A percentile compares a stretch with the other conserved stretches of the same genome.
Conservation (phyloP, 2,888 invertebrate species). For the Leucophenga montana region DNA sequence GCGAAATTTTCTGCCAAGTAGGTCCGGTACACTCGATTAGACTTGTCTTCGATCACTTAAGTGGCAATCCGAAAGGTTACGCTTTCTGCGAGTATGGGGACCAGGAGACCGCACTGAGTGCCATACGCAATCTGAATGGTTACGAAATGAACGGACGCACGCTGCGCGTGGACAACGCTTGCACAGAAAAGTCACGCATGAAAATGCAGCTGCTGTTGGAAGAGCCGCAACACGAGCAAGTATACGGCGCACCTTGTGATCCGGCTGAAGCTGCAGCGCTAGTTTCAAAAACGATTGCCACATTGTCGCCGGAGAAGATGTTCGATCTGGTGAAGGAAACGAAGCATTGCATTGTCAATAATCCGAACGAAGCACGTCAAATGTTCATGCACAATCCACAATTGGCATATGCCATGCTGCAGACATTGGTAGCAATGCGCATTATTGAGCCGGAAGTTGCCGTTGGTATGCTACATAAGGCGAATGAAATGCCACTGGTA, state of each 20-base stretch:
- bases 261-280: slow-evolving; percentile 97
- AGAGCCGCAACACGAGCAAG: slow-evolving; percentile 87
- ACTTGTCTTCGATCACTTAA: slow-evolving; percentile 97
- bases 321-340: slow-evolving; percentile 99
- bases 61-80: slow-evolving; percentile 99
- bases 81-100: slow-evolving; percentile 99
- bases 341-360: slow-evolving; percentile 92
- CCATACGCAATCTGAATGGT: slow-evolving; percentile 93
- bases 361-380: slow-evolving; percentile 95
- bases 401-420: slow-evolving; percentile 94
- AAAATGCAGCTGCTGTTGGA: slow-evolving; percentile 92
- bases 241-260: slow-evolving; percentile 93
- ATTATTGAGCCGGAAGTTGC: slow-evolving; percentile 97
- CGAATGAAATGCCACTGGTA: slow-evolving; percentile 83
- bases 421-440: slow-evolving; percentile 98
- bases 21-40: slow-evolving; percentile 96
- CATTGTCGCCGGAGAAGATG: slow-evolving; percentile 99
- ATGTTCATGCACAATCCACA: slow-evolving; percentile 99
- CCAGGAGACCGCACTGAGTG: slow-evolving; percentile 96
- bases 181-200: slow-evolving; percentile 94
- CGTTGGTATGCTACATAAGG: slow-evolving; percentile 89
- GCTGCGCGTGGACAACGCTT: slow-evolving; percentile 96
- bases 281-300: slow-evolving; percentile 97
- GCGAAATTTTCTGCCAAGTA: slow-evolving; percentile 97
- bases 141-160: slow-evolving; percentile 97